Evolutionary conservation across 2,113 vertebrate genomes (phyloP).

Genomic region (Hippoglossus stenolepis): DNA sequence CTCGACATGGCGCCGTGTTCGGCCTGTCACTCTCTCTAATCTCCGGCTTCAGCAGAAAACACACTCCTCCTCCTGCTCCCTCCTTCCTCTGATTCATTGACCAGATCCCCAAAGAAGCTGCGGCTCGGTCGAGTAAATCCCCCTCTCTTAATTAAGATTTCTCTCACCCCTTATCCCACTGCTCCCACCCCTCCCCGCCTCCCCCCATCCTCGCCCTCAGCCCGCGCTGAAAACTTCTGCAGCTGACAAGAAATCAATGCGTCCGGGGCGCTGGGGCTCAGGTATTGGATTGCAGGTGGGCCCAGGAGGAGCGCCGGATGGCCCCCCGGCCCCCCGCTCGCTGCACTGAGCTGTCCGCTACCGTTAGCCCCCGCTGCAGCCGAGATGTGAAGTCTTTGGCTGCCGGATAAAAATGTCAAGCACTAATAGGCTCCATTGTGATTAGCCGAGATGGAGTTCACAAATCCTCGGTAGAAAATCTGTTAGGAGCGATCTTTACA

Average conservation of each 20-base stretch:
- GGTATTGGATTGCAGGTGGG: constrained; percentile 86
- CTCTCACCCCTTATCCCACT: constrained; percentile 68
- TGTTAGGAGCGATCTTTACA: constrained; percentile 83
- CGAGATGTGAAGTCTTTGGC: constrained; percentile 76
- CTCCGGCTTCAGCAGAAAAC: constrained; percentile 54
- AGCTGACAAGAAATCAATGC: constrained; percentile 86
- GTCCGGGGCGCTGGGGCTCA: constrained; percentile 70
- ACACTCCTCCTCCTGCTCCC: constrained; percentile 13
- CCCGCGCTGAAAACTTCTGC: constrained; percentile 78
- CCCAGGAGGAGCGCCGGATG: constrained; percentile 73
- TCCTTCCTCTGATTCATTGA: constrained; percentile 66
- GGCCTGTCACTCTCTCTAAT: constrained; percentile 75
- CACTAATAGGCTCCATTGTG: constrained; percentile 87
- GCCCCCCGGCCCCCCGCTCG: constrained; percentile 50
- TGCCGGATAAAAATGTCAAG: constrained; percentile 85
- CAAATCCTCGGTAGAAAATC: constrained; percentile 80
- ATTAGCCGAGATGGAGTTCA: constrained; percentile 81
- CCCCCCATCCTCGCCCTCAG: constrained; percentile 46
- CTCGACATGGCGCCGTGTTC: constrained; percentile 13
- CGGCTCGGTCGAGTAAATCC: constrained; percentile 76
- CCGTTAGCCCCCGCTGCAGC: constrained; percentile 71
- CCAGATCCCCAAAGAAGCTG: constrained; percentile 70
- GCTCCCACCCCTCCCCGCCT: background rate
- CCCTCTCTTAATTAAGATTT: constrained; percentile 86
- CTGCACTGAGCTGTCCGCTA: constrained; percentile 63